These are phyloP conservation scores for Brachirus orientalis DNA, from an alignment of 2,113 vertebrate species.

Conservation along the genomic window DNA sequence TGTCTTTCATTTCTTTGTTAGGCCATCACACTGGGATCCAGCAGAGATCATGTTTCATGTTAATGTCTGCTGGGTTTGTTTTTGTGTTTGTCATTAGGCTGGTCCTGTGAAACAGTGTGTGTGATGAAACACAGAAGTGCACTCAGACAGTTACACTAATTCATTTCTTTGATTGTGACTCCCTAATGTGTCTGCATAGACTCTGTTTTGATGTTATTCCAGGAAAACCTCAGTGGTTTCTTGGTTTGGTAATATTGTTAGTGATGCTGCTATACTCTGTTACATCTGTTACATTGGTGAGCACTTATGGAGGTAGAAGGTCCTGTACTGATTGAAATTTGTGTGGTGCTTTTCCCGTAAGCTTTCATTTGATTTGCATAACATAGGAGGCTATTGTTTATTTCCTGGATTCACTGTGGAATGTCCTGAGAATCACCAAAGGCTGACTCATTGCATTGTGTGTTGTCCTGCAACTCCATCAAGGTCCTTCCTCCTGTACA, in stretches of 20 bases:
- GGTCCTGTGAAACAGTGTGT: conserved; percentile 24
- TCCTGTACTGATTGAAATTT: conserved; percentile 17
- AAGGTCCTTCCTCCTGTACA: conserved; percentile 8
- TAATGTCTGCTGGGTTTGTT: conserved; percentile 38
- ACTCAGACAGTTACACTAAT: conserved; percentile 45
- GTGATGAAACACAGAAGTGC: conserved; percentile 59
- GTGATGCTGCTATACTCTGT: conserved; percentile 10
- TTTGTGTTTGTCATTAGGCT: conserved; percentile 21
- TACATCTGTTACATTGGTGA: conserved; percentile 33
- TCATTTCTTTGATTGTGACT: conserved; percentile 56
- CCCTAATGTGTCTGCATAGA: conserved; percentile 45
- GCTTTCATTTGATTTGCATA: conserved; percentile 55
- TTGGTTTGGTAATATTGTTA: conserved; percentile 29
- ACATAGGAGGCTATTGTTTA: conserved; percentile 37
- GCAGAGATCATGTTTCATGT: conserved; percentile 39
- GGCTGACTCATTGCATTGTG: conserved; percentile 65
- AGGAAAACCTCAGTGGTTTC: conserved; percentile 9
- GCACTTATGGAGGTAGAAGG: conserved; percentile 48
- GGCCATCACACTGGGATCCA: conserved; percentile 48
- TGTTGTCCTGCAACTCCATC: conserved; percentile 32
- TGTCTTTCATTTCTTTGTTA: conserved; percentile 49
- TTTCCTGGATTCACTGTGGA: conserved; percentile 38
- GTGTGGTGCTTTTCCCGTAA: conserved; percentile 40
- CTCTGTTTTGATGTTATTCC: conserved; percentile 50
- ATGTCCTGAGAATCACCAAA: conserved; percentile 43